phyloP scores from a whole-genome alignment of 2,797 vertebrate genomes.

The Notolabrus celidotus region DNA sequence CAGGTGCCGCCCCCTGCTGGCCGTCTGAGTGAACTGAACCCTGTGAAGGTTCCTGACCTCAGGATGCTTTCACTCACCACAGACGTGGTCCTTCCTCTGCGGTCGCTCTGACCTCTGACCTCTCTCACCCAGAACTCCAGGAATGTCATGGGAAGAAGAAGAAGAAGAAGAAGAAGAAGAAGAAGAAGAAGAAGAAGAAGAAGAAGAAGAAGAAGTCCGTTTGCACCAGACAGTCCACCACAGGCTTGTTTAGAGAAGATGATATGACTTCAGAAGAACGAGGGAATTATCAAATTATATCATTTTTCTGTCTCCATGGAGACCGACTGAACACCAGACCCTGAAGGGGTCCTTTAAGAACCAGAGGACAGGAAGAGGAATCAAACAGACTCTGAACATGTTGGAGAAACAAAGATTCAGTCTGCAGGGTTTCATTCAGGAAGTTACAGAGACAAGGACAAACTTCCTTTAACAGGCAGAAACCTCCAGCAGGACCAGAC shows the following conservation, averaged over 20 bases:
- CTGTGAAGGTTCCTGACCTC: conserved; percentile 11
- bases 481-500: no score
- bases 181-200: no score
- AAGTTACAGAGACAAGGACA: no score
- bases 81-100: conserved; percentile 8
- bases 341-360: no score
- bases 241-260: neutral
- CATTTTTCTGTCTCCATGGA: neutral
- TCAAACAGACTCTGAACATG: no score
- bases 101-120: conserved; percentile 35
- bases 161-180: neutral
- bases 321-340: no score
- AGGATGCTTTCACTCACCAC: conserved; percentile 6
- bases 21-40: neutral
- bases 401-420: no score
- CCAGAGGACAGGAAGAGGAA: no score
- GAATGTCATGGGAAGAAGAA: conserved; percentile 42
- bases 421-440: no score
- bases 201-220: no score
- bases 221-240: neutral
- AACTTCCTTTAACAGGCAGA: no score
- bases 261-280: neutral
- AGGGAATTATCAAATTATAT: neutral
- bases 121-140: conserved; percentile 15
- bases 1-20: conserved; percentile 55